Evolutionary conservation across 92 coral and sea anemone genomes (phyloP).

Genomic region (Parazoanthus swiftii): DNA sequence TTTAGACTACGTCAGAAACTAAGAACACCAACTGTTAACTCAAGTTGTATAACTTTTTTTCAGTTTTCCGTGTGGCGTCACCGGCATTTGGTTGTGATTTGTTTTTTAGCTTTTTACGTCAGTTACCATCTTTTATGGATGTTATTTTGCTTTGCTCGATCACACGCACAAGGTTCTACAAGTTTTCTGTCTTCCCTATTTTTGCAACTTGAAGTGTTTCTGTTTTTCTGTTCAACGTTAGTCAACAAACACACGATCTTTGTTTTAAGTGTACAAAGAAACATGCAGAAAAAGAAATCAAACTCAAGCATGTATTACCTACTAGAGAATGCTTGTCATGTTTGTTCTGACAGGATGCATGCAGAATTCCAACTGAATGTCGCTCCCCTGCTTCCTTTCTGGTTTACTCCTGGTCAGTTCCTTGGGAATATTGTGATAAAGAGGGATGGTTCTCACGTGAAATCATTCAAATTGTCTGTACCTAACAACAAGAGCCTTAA

Average conservation of each 20-base stretch:
- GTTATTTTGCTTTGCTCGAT: no score
- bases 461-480: constrained; percentile 77
- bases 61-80: no score
- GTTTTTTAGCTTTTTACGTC: no score
- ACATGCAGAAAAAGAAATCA: no score
- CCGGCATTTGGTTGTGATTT: no score
- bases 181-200: no score
- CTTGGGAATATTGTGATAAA: constrained; percentile 77
- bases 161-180: no score
- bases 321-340: not conserved
- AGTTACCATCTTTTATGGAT: no score
- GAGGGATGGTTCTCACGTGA: constrained; percentile 80
- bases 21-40: no score
- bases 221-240: not conserved
- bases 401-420: constrained; percentile 96
- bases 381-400: constrained; percentile 89
- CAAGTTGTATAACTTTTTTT: no score
- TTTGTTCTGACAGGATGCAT: constrained; percentile 71
- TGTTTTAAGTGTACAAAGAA: not conserved
- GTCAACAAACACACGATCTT: not conserved
- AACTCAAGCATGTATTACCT: not conserved
- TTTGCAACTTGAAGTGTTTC: not conserved
- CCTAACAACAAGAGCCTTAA: constrained; percentile 84
- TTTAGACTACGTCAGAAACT: no score
- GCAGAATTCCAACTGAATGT: constrained; percentile 89